A percentile compares a stretch with the other conserved stretches of the same genome.
Conservation (phyloP, 2,888 invertebrate genomes). For the Stenchaetothrips biformis region DNA sequence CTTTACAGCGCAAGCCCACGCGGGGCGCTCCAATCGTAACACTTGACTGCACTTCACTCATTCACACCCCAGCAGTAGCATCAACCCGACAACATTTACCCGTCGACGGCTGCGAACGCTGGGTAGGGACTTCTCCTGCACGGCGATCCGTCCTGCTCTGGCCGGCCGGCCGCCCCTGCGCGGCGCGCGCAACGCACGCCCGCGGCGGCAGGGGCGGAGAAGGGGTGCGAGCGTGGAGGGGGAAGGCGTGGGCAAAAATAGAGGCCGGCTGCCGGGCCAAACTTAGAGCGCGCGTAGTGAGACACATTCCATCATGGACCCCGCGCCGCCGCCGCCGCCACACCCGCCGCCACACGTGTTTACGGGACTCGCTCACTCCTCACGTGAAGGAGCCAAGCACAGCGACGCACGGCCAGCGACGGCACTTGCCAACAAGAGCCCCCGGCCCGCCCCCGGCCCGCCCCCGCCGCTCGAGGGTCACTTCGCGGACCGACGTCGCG, state of each 20-base stretch:
- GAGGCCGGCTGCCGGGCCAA: constrained; percentile 6
- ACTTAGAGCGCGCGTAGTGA: constrained; percentile 20
- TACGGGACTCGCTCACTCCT: no score
- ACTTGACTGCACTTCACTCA: no score
- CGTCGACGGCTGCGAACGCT: neutral
- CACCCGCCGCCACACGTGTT: neutral
- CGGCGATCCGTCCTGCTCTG: neutral
- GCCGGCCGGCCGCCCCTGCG: no score
- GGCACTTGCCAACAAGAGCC: no score
- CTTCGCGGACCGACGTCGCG: no score
- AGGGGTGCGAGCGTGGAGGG: neutral
- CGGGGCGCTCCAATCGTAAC: no score
- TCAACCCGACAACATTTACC: no score
- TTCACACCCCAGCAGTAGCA: no score
- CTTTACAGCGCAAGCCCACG: no score
- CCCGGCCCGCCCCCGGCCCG: neutral
- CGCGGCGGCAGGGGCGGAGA: neutral
- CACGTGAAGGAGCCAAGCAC: neutral
- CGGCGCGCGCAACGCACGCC: constrained; percentile 4
- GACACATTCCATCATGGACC: constrained; percentile 15
- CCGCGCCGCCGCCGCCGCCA: neutral
- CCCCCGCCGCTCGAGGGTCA: no score
- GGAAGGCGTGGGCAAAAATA: constrained; percentile 1
- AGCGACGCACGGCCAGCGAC: no score
- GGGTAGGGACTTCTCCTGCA: neutral